Evolutionary conservation across 2,797 vertebrate species (phyloP), one percentile per base, ranked within the genome.

Genomic region (Hybognathus amarus): DNA sequence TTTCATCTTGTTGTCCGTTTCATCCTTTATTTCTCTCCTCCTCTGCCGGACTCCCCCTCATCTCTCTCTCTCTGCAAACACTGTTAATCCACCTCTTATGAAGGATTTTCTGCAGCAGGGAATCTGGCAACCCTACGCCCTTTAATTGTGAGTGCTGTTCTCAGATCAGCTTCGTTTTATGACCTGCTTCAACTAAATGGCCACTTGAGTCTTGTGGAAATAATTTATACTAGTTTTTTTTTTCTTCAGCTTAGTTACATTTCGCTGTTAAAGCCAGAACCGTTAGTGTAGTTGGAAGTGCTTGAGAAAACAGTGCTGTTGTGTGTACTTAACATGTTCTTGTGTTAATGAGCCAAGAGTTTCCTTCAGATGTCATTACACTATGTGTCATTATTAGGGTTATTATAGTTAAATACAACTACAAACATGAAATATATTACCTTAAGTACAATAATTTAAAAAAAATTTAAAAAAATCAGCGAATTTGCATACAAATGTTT

Each of bases 121-220:
- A 85, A 89, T 90, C 87, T 82, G 89, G 90, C 59, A 5, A 40
- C 84, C 87, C 33, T 85, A 18, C 22, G 54, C 27, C 70, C 50
- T 47, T 40, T 68, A 85, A 81, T 36, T 89, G 83, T 67, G 30
- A 33, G 42, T 13, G 42, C n/a, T 79, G 17, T 69, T 79, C n/a
- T 54, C 64, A 42, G 66, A 68, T 68, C 63, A 68, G 77, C 64
- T 54, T 40, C 3, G 3, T 77, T 77, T 64, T 77, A 56, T 63
- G 56, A 61, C 56, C 75, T 64, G n/a, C 56, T 77, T 64, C 40
- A 77, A 17, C 15, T 77, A 4, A 80, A 70, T 59, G 33, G 36
- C n/a, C 66, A 22, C 77, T 79, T 68, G 45, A 79, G 45, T 50
- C 27, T 30, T 15, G 42, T 4, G 40, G 27, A 67, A 17, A 6